Conservation (phyloP, 1,140 invertebrate species). For the Zaprionus ghesquierei region DNA sequence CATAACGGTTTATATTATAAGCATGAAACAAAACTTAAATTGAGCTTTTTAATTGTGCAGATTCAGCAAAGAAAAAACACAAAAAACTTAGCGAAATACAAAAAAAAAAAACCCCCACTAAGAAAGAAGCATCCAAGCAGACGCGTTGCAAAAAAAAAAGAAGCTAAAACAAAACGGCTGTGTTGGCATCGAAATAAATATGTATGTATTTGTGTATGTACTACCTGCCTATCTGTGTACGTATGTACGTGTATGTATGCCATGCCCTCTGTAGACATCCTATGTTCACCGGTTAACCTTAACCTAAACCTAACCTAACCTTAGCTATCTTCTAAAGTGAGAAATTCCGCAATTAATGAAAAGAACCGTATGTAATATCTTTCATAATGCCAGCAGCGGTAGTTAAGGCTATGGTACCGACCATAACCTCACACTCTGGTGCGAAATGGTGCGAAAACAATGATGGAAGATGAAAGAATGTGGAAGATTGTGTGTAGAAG, state of each 20-base stretch:
- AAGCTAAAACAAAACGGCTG: constrained; percentile 2
- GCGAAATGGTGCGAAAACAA: not conserved
- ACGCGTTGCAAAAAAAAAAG: not conserved
- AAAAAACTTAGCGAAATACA: constrained; percentile 27
- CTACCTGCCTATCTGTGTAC: constrained; percentile 7
- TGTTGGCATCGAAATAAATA: constrained; percentile 22
- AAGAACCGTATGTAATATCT: not conserved
- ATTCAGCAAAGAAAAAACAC: constrained; percentile 32
- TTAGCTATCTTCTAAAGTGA: constrained; percentile 10
- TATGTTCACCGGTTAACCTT: constrained; percentile 16
- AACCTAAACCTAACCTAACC: constrained; percentile 17
- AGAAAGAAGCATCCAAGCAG: constrained; percentile 22
- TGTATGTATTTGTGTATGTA: constrained; percentile 19
- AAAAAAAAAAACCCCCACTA: constrained; percentile 17
- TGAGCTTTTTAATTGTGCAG: constrained; percentile 79
- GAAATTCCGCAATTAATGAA: not conserved
- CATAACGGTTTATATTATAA: constrained; percentile 70
- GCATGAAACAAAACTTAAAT: constrained; percentile 44
- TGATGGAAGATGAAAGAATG: not conserved
- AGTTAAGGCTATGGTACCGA: not conserved
- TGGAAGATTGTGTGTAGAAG: not conserved
- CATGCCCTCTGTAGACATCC: constrained; percentile 4
- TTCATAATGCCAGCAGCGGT: constrained; percentile 17
- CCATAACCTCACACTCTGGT: not conserved
- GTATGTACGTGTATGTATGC: constrained; percentile 15